Conservation (phyloP, 2,888 invertebrate species). For the Bombylius major region DNA sequence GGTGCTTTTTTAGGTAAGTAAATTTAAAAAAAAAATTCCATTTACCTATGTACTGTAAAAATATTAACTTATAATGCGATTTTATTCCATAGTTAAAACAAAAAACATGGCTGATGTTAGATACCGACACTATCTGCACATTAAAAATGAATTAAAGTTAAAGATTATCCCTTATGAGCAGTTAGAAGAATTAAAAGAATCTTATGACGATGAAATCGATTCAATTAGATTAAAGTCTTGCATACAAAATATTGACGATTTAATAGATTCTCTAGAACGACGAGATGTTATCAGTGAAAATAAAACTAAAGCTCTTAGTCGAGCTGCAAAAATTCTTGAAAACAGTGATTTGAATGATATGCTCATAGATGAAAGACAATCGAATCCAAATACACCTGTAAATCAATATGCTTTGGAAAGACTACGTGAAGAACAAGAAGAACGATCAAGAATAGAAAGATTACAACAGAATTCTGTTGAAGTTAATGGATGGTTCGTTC, state of each 20-base stretch:
- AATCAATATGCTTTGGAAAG: conserved; percentile 1
- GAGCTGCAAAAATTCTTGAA: conserved; percentile 13
- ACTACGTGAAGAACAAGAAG: background rate
- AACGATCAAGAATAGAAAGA: background rate
- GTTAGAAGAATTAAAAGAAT: conserved; percentile 21
- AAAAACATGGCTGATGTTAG: no score
- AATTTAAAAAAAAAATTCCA: no score
- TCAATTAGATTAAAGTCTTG: conserved; percentile 21
- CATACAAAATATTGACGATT: conserved; percentile 20
- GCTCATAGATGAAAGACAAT: no score
- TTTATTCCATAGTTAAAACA: no score
- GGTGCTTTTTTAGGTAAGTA: no score
- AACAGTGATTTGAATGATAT: conserved; percentile 3
- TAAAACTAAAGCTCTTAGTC: conserved; percentile 21
- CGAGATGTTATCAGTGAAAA: conserved; percentile 22
- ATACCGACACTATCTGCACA: no score
- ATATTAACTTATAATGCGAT: no score
- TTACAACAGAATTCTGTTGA: background rate
- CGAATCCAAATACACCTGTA: background rate
- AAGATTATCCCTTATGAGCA: conserved; percentile 4
- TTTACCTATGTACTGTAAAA: no score
- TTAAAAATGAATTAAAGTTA: conserved; percentile 4
- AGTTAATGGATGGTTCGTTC: no score
- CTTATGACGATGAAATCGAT: conserved; percentile 21
- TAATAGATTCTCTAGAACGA: conserved; percentile 27